Evolutionary conservation across 2,797 vertebrate genomes (phyloP), one percentile per base, ranked within the genome.

Genomic region (Vipera ursinii): DNA sequence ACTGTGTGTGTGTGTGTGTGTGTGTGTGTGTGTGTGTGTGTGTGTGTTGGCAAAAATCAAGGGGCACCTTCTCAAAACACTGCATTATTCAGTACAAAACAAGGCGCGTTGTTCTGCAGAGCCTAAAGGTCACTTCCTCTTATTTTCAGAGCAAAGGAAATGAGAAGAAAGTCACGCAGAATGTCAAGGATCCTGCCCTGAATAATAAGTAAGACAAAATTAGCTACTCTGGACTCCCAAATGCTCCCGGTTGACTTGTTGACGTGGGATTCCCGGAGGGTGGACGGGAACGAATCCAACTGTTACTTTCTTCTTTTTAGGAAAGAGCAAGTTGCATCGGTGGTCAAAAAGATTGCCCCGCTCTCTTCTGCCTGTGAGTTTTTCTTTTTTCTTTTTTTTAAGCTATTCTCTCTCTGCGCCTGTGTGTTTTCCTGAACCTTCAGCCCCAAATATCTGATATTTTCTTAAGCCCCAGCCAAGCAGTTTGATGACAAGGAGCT

Each of bases 321-420:
- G 89, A 98, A 97, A 95, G 96, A 97, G 63, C 22, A 53, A 60
- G 94, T 65, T 1, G 5, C 15, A 8, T 1, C 15, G 57, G 1
- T 63, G 92, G 48, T 87, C 44, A 97, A 96, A 95, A 69, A n/a
- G 20, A 0, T 59, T 53, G 17, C 82, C 89, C 85, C 95, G 85
- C 6, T 3, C 1, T 0, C 92, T 73, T 88, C 95, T 89, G 13
- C 93, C 93, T 93, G 97, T 98, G 92, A 96, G 96, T 91, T 89
- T 3, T 69, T 78, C 10, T 38, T 38, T 38, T 38, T 38, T 38
- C 38, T 38, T n/a, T 69, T 0, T 24, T 13, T 2, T 1, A 0
- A 0, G 6, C 0, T 3, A 3, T 53, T 32, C 69, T 61, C 53
- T 15, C 57, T 22, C 9, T 69, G 53, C 24, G 26, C 28, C 7